Evolutionary conservation across 2,113 vertebrate genomes (phyloP), one percentile per base, ranked within the genome.

Genomic region (Cyprinodon variegatus): DNA sequence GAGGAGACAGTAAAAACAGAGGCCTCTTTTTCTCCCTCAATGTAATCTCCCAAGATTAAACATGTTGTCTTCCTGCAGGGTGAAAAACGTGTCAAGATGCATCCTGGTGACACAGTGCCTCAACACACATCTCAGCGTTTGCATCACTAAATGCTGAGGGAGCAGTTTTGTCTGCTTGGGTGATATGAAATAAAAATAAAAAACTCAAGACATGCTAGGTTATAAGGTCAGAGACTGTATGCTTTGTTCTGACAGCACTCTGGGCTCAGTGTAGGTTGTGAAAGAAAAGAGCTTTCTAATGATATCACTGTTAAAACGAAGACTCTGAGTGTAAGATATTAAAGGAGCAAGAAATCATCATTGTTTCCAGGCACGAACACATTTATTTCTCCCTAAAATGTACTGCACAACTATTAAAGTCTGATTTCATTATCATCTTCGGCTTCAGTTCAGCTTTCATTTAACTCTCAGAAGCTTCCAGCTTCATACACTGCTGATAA

Each of bases 11-110:
- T 38, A 17, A 53, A 67, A 81, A 78, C 73, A 72, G 68, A 70
- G 61, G 29, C 72, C 75, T 68, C 76, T 69, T 69, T 65, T 64
- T 78, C 50, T 8, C 15, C 50, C 7, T 9, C 9, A 20, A 67
- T 86, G 79, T 90, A 91, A 91, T 90, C 90, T 89, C 78, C 68
- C n/a, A 70, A 89, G 89, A 92, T 89, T 91, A 90, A 91, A 88
- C 89, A 88, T 79, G 84, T 83, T 86, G 83, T 90, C 82, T 88
- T 77, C 79, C 86, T 83, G 84, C 85, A 63, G 83, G 85, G 83
- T 57, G 50, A 79, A 85, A 86, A 86, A 90, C 79, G 79, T 81
- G 83, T 15, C 59, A 50, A 76, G 80, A 77, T 75, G 85, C 73
- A 15, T 87, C 65, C 80, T 20, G 70, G 83, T 84, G 84, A 88